phyloP scores from a whole-genome alignment of 2,113 vertebrate species.

The Nycticryphes semicollaris region DNA sequence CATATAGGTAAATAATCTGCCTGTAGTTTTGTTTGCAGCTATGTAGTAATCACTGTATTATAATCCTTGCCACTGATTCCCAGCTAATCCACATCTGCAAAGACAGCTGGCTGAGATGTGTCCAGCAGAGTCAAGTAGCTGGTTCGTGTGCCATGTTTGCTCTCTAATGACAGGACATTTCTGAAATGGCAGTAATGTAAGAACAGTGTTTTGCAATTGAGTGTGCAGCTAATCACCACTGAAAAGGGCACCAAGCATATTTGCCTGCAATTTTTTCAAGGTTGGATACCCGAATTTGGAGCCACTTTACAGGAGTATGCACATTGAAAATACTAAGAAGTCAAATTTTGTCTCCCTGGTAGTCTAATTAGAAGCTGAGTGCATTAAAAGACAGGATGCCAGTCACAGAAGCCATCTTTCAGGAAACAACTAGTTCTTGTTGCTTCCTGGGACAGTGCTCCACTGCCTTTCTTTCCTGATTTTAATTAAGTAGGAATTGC shows the following conservation, averaged over 20 bases:
- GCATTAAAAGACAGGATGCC: not conserved
- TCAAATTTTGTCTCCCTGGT: not conserved
- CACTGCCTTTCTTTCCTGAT: not conserved
- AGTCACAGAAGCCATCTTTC: not conserved
- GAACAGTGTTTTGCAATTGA: not conserved
- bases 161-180: not conserved
- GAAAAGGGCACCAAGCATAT: not conserved
- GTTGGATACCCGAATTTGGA: not conserved
- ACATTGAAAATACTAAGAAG: not conserved
- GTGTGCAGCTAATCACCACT: not conserved
- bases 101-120: not conserved
- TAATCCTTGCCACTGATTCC: not conserved
- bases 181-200: not conserved
- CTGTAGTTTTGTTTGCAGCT: not conserved
- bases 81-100: not conserved
- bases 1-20: not conserved
- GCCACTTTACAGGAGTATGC: not conserved
- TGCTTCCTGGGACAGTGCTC: slow-evolving; percentile 28
- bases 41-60: not conserved
- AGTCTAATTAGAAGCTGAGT: not conserved
- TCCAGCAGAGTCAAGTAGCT: not conserved
- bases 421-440: not conserved
- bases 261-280: not conserved
- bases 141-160: rapidly evolving
- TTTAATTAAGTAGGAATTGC: slow-evolving; percentile 60